Conservation (phyloP, 2,888 invertebrate genomes). For the Lottia gigantea region DNA sequence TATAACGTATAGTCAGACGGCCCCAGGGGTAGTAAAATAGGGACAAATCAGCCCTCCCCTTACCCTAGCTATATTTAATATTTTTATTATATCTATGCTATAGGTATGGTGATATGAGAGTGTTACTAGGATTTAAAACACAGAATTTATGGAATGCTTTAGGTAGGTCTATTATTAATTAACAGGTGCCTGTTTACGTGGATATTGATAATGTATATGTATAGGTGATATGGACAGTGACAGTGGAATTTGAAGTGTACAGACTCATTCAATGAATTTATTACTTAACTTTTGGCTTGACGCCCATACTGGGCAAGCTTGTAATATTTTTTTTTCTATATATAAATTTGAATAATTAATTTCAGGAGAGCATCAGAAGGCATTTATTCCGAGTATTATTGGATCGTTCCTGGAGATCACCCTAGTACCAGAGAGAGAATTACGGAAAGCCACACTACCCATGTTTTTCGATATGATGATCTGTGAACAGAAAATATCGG, state of each 20-base stretch:
- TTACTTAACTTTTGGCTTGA: too few relatives aligned
- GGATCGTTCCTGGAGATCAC: constrained; percentile 94
- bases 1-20: not conserved
- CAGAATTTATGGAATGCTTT: constrained; percentile 91
- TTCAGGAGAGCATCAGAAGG: constrained; percentile 83
- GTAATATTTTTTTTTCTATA: too few relatives aligned
- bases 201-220: too few relatives aligned
- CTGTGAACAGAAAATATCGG: constrained; percentile 84
- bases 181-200: too few relatives aligned
- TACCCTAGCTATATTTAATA: not conserved
- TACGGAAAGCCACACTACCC: constrained; percentile 88
- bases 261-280: too few relatives aligned
- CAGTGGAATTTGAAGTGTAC: too few relatives aligned
- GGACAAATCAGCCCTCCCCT: not conserved
- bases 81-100: constrained; percentile 5
- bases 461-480: constrained; percentile 97
- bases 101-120: constrained; percentile 87
- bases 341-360: not conserved
- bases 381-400: constrained; percentile 92
- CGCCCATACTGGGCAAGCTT: too few relatives aligned
- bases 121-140: constrained; percentile 91
- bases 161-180: constrained; percentile 68
- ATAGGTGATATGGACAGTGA: too few relatives aligned
- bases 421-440: constrained; percentile 84
- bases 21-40: not conserved